Conservation (phyloP, 2,113 vertebrate species). For the Pterocles orientalis region DNA sequence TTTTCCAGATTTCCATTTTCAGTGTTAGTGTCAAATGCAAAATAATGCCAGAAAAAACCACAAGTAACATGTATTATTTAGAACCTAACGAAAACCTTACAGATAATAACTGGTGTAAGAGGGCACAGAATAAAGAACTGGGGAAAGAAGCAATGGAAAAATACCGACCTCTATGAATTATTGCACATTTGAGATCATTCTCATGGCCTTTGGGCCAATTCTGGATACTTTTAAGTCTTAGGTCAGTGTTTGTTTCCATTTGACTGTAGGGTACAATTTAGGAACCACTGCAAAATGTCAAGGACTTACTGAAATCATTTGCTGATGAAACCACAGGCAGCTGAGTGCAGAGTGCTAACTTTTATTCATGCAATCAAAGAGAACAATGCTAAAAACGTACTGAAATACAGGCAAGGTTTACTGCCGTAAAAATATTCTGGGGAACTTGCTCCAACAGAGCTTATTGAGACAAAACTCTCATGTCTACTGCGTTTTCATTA, state of each 20-base stretch:
- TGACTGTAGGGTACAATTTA: constrained; percentile 54
- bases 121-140: constrained; percentile 9
- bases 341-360: constrained; percentile 48
- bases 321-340: constrained; percentile 49
- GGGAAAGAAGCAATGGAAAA: constrained; percentile 62
- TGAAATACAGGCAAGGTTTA: constrained; percentile 6
- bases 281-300: constrained; percentile 50
- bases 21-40: constrained; percentile 49
- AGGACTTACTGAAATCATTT: constrained; percentile 60
- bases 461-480: neutral
- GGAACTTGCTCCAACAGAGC: constrained; percentile 5
- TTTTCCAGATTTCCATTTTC: constrained; percentile 46
- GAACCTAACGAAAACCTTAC: constrained; percentile 32
- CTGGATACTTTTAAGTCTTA: constrained; percentile 61
- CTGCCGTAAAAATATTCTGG: constrained; percentile 8
- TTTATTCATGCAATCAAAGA: constrained; percentile 52
- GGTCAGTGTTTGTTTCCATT: constrained; percentile 56
- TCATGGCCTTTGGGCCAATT: constrained; percentile 48
- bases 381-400: constrained; percentile 30
- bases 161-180: constrained; percentile 52
- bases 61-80: constrained; percentile 5
- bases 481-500: neutral
- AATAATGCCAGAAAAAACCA: constrained; percentile 12
- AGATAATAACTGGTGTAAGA: constrained; percentile 17
- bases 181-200: constrained; percentile 59